phyloP scores from a whole-genome alignment of 2,797 vertebrate species.

The Argya squamiceps region DNA sequence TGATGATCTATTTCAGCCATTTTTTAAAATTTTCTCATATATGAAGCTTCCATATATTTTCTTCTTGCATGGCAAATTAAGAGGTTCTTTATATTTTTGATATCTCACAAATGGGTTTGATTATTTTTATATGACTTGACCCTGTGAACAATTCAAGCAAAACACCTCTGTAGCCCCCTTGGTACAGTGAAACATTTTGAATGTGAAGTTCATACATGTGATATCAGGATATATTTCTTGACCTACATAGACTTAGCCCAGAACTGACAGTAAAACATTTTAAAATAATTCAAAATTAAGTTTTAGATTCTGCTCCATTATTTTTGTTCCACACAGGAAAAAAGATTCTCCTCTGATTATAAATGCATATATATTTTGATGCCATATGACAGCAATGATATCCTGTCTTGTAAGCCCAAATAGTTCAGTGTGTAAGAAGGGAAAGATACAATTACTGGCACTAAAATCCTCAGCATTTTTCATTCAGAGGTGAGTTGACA shows the following conservation, averaged over 20 bases:
- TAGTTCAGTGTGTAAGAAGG: background rate
- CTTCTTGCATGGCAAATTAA: background rate
- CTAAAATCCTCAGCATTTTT: background rate
- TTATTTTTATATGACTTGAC: background rate
- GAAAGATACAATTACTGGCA: background rate
- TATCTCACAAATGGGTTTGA: background rate
- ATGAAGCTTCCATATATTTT: background rate
- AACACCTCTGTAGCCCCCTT: background rate
- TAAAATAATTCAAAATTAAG: background rate
- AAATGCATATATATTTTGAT: background rate
- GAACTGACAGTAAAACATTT: background rate
- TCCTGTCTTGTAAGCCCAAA: background rate
- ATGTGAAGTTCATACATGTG: background rate
- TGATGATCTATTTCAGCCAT: background rate
- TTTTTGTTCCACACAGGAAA: background rate
- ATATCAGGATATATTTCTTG: background rate
- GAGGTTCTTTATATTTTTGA: background rate
- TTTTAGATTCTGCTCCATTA: background rate
- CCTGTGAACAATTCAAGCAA: background rate
- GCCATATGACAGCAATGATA: background rate
- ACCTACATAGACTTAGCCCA: background rate
- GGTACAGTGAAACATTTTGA: background rate
- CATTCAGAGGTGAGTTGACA: background rate
- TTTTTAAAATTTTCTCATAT: constrained; percentile 1
- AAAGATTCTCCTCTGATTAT: background rate